These are phyloP conservation scores for Rotaria socialis DNA, from an alignment of 2,888 invertebrate species.

Conservation along the genomic window DNA sequence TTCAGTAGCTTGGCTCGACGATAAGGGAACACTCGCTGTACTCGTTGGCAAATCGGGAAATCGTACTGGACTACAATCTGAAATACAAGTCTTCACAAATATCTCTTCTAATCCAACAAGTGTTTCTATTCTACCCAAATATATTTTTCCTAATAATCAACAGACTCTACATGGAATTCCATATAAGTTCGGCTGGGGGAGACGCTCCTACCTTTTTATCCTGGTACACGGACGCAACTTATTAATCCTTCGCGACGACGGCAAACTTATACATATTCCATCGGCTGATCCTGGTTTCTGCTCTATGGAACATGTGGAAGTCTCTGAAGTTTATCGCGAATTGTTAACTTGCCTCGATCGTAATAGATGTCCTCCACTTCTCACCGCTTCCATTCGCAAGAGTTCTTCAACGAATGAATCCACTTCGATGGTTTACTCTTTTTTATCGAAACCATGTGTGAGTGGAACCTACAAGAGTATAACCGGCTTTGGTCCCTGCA, in stretches of 20 bases:
- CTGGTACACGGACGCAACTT: not conserved
- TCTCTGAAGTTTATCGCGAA: too few species aligned
- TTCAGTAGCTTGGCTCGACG: not conserved
- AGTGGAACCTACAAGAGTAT: not conserved
- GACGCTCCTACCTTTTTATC: not conserved
- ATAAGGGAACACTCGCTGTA: not conserved
- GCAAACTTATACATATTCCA: not conserved
- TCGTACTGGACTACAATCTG: not conserved
- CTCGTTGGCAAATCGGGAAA: not conserved
- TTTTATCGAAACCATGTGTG: not conserved
- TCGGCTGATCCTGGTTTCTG: not conserved
- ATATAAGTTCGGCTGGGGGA: too few species aligned
- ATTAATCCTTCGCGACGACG: not conserved
- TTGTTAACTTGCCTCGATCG: too few species aligned
- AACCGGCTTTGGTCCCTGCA: not conserved
- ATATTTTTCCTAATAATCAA: constrained; percentile 4
- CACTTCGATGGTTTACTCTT: not conserved
- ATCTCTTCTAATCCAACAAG: not conserved
- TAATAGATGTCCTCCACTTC: too few species aligned
- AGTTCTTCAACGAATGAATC: too few species aligned
- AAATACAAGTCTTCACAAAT: not conserved
- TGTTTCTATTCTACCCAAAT: too few species aligned
- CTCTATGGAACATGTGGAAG: not conserved
- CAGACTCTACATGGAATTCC: not conserved
- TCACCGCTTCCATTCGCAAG: too few species aligned